Conservation (phyloP, 2,113 vertebrate genomes). For the Stegostoma tigrinum region DNA sequence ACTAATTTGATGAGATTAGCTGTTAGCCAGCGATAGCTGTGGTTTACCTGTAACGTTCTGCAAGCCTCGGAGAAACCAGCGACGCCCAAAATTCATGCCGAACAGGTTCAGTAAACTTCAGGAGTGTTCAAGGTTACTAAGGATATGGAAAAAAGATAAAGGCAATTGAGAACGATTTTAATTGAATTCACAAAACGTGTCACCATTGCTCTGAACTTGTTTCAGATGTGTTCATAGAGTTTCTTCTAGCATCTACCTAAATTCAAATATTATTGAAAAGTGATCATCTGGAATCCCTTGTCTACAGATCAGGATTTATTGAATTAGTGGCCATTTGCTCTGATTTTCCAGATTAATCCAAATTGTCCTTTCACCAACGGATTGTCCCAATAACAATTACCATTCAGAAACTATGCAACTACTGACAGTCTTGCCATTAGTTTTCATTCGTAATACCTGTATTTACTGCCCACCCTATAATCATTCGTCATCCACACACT, state of each 20-base stretch:
- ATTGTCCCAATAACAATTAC: not conserved
- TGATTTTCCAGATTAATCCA: not conserved
- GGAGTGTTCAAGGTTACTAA: not conserved
- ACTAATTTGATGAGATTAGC: not conserved
- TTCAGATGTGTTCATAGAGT: not conserved
- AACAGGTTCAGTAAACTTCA: not conserved
- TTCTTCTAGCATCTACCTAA: not conserved
- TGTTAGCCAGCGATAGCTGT: not conserved
- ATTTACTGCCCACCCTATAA: not conserved
- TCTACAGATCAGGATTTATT: not conserved
- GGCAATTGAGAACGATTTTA: not conserved
- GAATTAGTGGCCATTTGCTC: not conserved
- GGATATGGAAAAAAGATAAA: not conserved
- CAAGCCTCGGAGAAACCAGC: not conserved
- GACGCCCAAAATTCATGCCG: not conserved
- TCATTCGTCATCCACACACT: not conserved
- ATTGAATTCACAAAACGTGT: not conserved
- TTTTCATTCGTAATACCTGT: not conserved
- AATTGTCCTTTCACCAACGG: not conserved
- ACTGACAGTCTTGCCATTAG: not conserved
- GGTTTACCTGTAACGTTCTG: conserved; percentile 17
- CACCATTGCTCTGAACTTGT: not conserved
- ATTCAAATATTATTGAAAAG: not conserved
- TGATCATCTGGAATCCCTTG: not conserved
- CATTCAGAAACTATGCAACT: not conserved